Evolutionary conservation across 2,888 invertebrate species (phyloP).

Genomic region (Girardia tigrina): DNA sequence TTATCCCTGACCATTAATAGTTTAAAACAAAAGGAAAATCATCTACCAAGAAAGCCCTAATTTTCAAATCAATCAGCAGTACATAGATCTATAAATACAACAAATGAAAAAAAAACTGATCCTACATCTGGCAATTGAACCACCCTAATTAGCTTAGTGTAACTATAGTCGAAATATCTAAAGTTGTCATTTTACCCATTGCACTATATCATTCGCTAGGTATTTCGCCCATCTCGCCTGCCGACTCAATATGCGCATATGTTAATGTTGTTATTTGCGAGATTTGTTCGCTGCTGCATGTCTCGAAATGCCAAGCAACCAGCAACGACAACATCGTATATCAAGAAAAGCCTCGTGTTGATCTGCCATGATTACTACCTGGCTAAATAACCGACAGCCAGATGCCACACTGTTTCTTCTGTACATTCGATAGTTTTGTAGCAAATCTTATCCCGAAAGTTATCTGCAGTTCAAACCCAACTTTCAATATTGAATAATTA

Average conservation of each 20-base stretch:
- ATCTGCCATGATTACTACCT: neutral
- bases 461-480: conserved; percentile 5
- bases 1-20: too few species aligned
- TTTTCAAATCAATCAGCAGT: too few species aligned
- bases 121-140: neutral
- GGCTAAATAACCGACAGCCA: conserved; percentile 19
- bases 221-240: neutral
- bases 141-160: neutral
- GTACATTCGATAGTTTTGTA: conserved; percentile 16
- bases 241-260: neutral
- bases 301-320: neutral
- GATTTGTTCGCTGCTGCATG: neutral
- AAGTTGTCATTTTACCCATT: conserved; percentile 23
- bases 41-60: too few species aligned
- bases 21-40: too few species aligned
- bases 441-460: neutral
- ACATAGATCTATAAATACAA: too few species aligned
- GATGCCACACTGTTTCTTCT: conserved; percentile 8
- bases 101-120: too few species aligned
- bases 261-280: neutral
- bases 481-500: neutral
- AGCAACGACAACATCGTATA: neutral
- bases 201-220: neutral
- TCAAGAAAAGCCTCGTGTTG: neutral
- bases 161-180: neutral